These are phyloP conservation scores for Axea sp. DNA, from an alignment of 2,888 invertebrate species.

Conservation along the genomic window DNA sequence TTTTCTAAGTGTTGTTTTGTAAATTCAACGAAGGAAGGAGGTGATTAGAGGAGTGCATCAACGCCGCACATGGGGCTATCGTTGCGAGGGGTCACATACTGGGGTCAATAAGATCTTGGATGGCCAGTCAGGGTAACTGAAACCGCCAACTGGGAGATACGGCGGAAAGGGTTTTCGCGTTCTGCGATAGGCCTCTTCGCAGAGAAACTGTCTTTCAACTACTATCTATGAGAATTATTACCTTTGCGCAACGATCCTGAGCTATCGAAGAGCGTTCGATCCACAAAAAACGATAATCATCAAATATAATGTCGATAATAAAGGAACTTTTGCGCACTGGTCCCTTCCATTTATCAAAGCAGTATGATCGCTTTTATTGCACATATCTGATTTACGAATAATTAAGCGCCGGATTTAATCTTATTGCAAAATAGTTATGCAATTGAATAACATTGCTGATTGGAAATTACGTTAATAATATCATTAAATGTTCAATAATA, in stretches of 20 bases:
- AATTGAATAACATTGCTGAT: constrained; percentile 29
- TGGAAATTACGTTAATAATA: constrained; percentile 31
- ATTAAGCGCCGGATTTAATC: constrained; percentile 9
- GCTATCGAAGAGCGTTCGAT: constrained; percentile 32
- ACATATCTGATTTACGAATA: constrained; percentile 16
- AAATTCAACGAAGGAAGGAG: constrained; percentile 53
- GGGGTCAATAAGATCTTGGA: constrained; percentile 61
- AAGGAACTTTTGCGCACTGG: not conserved
- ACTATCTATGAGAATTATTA: constrained; percentile 63
- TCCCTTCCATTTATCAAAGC: constrained; percentile 1
- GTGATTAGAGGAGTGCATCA: constrained; percentile 56
- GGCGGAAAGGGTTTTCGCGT: constrained; percentile 78
- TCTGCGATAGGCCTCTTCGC: constrained; percentile 73
- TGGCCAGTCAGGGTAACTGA: constrained; percentile 62
- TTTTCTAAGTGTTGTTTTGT: constrained; percentile 39
- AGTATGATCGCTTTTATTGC: constrained; percentile 3
- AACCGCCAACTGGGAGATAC: constrained; percentile 70
- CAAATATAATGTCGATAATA: constrained; percentile 47
- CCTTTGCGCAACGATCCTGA: constrained; percentile 40
- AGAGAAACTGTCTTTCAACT: constrained; percentile 57
- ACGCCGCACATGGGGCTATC: constrained; percentile 50
- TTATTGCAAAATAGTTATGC: constrained; percentile 21
- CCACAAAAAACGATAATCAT: constrained; percentile 51
- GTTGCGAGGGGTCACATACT: constrained; percentile 51
- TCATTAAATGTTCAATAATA: constrained; percentile 36